Base-by-base conservation (phyloP, 2,888 invertebrate species). In the Trissolcus brochymenae region DNA sequence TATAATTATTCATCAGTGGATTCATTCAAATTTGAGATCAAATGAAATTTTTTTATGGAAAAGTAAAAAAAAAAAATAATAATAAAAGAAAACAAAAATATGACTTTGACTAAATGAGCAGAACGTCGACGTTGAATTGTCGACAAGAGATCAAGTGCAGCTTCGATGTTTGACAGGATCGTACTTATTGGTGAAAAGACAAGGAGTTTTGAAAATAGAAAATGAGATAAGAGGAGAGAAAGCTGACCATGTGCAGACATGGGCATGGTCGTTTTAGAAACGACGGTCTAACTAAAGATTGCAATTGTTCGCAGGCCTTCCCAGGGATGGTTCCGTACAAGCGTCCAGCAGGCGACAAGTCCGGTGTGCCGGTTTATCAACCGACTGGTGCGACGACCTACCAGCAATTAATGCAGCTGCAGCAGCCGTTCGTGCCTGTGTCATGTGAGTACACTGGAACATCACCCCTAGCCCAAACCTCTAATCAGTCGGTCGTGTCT, bases 371-470 rank as follows among this genome's bases (percentile, higher is more conserved):
- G 88, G 95, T 98, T 87, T 98, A 97, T 92, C 96, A 96, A 91
- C 96, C 97, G 89, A 90, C 90, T 85, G 93, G 94, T 89, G 95
- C 94, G 89, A 95, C 95, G 87, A 95, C 96, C 89, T 96, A 96
- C 92, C 97, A 97, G 92, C 97, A 97, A 91, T 93, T 97, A 91
- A 95, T 97, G 94, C 96, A 96, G 92, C 93, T 96, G 88, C 93
- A 95, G 92, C 96, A 96, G 94, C 97, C 96, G 91, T 97, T 96
- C 93, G 96, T 97, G 94, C 96, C 97, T 94, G 96, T 97, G 92
- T 96, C 97, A 95, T 97, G 97, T 97, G 97, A 98, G 97, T 96
- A 95, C 94, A 93, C 93, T 92, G 92, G 92, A 91, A 92, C 93
- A 91, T 92, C 93, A 90, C 92, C 92, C 86, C 86, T 89, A 85